Evolutionary conservation across 2,888 invertebrate species (phyloP), one percentile per base, ranked within the genome.

Genomic region (Callyntrura sp.): DNA sequence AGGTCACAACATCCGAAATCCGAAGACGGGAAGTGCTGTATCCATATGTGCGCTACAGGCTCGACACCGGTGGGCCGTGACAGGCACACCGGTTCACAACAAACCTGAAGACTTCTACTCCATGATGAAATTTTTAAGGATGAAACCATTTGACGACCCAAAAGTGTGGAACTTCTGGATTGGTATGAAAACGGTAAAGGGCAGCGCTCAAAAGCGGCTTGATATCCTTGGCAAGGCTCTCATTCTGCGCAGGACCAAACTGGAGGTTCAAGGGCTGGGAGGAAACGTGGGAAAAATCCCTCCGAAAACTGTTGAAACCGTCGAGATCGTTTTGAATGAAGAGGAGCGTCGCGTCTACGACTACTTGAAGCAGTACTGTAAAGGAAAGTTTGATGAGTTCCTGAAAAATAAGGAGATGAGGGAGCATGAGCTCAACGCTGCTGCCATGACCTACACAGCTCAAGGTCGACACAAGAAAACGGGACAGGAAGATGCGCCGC

Each of bases 11-110:
- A 97, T 99, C 9, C 96, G 98, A 93, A 99, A 99, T 95, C 96
- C 97, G 94, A 98, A 98, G 94, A 96, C 97, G 9, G 95, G 96
- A 92, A 96, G 97, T 0, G 96, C 98, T 0, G 94, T 95, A 90
- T 97, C 97, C 0, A 97, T 97, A 8, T 97, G 97, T 94, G 95
- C 95, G 1, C 94, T 98, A 70, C 93, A 94, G 0, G 96, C 96
- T 6, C 95, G 95, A 86, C 95, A 96, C 0, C 96, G 98, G 12
- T 98, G 98, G 98, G 97, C 97, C 0, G 95, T 99, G 23, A 98
- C 99, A 0, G 99, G 99, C 35, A 99, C 99, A 0, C 99, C 99
- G 0, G 97, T 99, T 62, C 99, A 99, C 94, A 99, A 99, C 55
- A 83, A 87, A 20, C 91, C 93, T 0, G 76, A 62, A 28, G 93